Evolutionary conservation across 2,797 vertebrate species (phyloP), one percentile per base, ranked within the genome.

Genomic region (Heteromormyrus szaboi): DNA sequence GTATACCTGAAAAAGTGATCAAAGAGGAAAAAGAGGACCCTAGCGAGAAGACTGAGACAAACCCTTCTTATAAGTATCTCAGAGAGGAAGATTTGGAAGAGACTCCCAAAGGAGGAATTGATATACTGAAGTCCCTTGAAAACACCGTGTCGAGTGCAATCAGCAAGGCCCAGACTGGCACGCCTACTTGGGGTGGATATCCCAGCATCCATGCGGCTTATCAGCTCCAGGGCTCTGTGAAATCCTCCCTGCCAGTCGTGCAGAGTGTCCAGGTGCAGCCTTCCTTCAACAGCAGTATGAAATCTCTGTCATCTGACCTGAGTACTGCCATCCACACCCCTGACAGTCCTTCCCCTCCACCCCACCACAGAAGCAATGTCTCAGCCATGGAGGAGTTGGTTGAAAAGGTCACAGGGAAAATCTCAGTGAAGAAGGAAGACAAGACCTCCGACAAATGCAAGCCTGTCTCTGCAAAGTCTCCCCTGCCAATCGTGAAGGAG

Each of bases 171-270:
- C 98, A 99, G 95, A 99, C 99, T 0, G 98, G 98, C 11, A 96
- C 98, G 0, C 98, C 98, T 68, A 99, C 97, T 0, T 99, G 98
- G 98, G 98, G 98, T 14, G 98, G 98, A 56, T 99, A 99, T 93
- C 97, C 98, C 89, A 99, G 98, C 93, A 99, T 99, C 92, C 98
- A 99, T 22, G 98, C 98, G 0, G 98, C 98, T 90, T 99, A 99
- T 94, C 98, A 99, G 93, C 96, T 99, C 90, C 98, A 99, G 0
- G 97, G 98, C 59, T 91, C 96, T 4, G 92, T 97, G 59, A 99
- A 97, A 93, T 95, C 97, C 0, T 93, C 95, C 37, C 94, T 97
- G 54, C 89, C 97, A 0, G 85, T 96, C 0, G 94, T 98, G 88
- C 98, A 99, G 89, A 97, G 96, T 0, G 94, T 97, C 91, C 98